Base-by-base conservation (phyloP, 2,888 invertebrate genomes). In the Eristalis tenax region DNA sequence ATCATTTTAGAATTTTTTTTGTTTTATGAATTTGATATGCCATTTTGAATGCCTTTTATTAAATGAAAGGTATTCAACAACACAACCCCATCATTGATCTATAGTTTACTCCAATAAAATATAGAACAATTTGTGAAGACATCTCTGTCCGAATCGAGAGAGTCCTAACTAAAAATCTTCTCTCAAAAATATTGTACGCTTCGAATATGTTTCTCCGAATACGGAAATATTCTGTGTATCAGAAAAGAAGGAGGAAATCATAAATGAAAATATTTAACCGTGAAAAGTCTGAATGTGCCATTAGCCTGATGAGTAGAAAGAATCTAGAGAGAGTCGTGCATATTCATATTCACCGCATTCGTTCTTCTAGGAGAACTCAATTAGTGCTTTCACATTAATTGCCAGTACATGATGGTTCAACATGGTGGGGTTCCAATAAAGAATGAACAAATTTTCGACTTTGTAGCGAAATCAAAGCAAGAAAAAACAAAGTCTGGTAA, bases 331-430 rank as follows among this genome's bases (percentile, higher is more conserved):
- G 38, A 8, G 18, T 40, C 50, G 22, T 56, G 40, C 40, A 23
- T 18, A 61, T 68, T 71, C 35, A 61, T 59, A 65, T 40, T 40
- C 28, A 18, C 64, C 40, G 22, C 43, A 10, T 18, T 18, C 28
- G 57, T 26, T 61, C 43, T 40, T 43, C 59, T 28, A 18, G 22
- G 10, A 35, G 38, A 75, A 83, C 63, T 73, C 76, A 83, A 80
- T 87, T 87, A 83, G 18, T 76, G 79, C 87, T 87, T 83, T 87
- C 79, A 87, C 43, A 79, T 76, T 83, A 87, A 87, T 87, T 87
- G 87, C 71, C 76, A 76, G 73, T 73, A 43, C 73, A 26, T 26
- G 2, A 26, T 26, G 26, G 75, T 76, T 57, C 18, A 64, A 83
- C 76, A 73, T 80, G 56, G 43, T 64, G 1, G 13, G 59, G 68